These are phyloP conservation scores for Poecilia gillii DNA, from an alignment of 2,797 vertebrate species.

Conservation along the genomic window DNA sequence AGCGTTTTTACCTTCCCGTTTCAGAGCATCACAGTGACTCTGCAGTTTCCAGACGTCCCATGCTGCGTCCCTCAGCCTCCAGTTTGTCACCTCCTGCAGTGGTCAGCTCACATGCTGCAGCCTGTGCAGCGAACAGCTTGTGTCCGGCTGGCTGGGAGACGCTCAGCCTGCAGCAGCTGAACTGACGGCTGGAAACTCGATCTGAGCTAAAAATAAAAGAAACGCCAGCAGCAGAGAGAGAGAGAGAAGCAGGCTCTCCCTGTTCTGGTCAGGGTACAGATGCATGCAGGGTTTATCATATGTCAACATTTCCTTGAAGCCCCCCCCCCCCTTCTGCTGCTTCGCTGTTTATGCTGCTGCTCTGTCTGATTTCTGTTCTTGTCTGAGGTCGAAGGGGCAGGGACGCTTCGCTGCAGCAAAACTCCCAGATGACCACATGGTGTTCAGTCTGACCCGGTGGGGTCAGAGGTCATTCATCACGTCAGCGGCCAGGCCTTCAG, in stretches of 20 bases:
- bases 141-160: conserved; percentile 38
- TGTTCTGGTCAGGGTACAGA: conserved; percentile 8
- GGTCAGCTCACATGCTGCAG: conserved; percentile 22
- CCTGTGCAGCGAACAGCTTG: conserved; percentile 18
- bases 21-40: conserved; percentile 67
- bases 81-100: conserved; percentile 11
- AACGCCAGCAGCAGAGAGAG: conserved; percentile 59
- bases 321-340: not conserved
- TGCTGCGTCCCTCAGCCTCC: conserved; percentile 4
- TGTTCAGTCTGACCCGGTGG: not conserved
- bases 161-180: conserved; percentile 61
- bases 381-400: conserved; percentile 1
- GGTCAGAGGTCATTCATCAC: conserved; percentile 17
- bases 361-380: conserved; percentile 17
- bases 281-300: conserved; percentile 44
- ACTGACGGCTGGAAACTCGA: conserved; percentile 73
- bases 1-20: not conserved
- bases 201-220: conserved; percentile 82
- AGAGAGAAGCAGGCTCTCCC: conserved; percentile 56
- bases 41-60: conserved; percentile 58
- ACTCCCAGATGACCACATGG: not conserved
- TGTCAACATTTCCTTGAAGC: conserved; percentile 65
- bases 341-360: conserved; percentile 8
- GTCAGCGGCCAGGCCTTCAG: conserved; percentile 33
- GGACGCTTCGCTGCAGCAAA: not conserved